Evolutionary conservation across 1,140 invertebrate genomes (phyloP).

Genomic region (Bombus waltoni): DNA sequence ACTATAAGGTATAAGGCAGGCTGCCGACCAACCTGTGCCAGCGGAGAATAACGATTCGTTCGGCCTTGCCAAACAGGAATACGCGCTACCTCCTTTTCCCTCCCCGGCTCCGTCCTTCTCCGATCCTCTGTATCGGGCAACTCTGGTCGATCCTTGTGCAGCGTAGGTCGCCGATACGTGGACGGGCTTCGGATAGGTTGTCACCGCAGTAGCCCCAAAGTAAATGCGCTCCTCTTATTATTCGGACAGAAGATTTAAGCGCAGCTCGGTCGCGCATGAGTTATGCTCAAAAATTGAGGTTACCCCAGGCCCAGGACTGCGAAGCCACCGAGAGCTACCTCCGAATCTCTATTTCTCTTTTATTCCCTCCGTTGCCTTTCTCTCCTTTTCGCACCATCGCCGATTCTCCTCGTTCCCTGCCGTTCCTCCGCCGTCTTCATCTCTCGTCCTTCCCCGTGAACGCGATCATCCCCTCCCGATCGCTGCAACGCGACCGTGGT

Average conservation of each 20-base stretch:
- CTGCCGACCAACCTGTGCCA: constrained; percentile 56
- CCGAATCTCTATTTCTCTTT: constrained; percentile 27
- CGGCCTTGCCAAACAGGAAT: constrained; percentile 75
- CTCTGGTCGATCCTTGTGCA: constrained; percentile 32
- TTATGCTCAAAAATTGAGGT: constrained; percentile 78
- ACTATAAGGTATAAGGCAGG: constrained; percentile 51
- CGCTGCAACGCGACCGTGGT: constrained; percentile 50
- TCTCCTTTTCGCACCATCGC: constrained; percentile 24
- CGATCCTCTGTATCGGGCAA: constrained; percentile 29
- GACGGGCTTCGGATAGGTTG: constrained; percentile 71
- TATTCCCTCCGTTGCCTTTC: constrained; percentile 9
- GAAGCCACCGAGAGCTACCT: constrained; percentile 52
- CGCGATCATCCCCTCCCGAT: constrained; percentile 30
- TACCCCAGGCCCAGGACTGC: constrained; percentile 59
- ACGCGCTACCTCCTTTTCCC: constrained; percentile 38
- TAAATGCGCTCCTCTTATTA: constrained; percentile 77
- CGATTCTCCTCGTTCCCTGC: constrained; percentile 4
- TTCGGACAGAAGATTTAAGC: constrained; percentile 78
- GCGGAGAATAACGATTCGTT: constrained; percentile 75
- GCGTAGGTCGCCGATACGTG: constrained; percentile 51
- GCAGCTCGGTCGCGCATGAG: constrained; percentile 72
- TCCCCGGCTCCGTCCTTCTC: constrained; percentile 4
- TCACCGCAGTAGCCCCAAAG: constrained; percentile 75
- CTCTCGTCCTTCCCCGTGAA: constrained; percentile 35
- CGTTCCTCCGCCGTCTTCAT: constrained; percentile 26